Evolutionary conservation across 1,140 invertebrate genomes (phyloP), one percentile per base, ranked within the genome.

Genomic region (Drosophila arizonae): DNA sequence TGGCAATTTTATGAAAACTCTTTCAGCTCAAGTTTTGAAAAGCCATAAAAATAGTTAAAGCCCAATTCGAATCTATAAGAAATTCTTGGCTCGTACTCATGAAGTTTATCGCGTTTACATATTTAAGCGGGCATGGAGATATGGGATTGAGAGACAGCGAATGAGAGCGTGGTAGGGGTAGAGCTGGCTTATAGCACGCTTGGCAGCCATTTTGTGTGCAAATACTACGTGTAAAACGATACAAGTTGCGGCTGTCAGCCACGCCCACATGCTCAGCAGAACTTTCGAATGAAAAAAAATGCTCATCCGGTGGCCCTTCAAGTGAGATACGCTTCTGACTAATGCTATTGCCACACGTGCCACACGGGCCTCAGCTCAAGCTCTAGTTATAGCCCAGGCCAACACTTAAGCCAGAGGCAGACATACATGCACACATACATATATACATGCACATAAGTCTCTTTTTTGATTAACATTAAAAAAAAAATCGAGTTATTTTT

Each of bases 321-420:
- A 80, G 73, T 88, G 79, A 88, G 84, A 77, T 80, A 84, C 85
- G 84, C 84, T 89, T 89, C 36, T 74, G 77, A 54, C 81, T 88
- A 89, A 87, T 87, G 84, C 85, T 84, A 89, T 88, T 80, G 84
- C 64, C 73, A 79, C 57, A 88, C 71, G 69, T 79, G 67, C 68
- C 28, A 21, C 0, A 6, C 17, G 8, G 2, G 0, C 43, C 3
- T 15, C n/a, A 15, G 43, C 36, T 39, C 10, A 11, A 69, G 50
- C 13, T 33, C 36, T 11, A 17, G 11, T 17, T n/a, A 21, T 48
- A 41, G 24, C 11, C n/a, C 13, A 21, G 56, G 39, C 55, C 33
- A 66, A 58, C 33, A 41, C 50, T n/a, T 60, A 4, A 30, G 28
- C 28, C 28, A 30, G 28, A 30, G 28, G 6, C 28, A 30, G 6